Evolutionary conservation across 2,113 vertebrate genomes (phyloP).

Genomic region (Halichoerus grypus): DNA sequence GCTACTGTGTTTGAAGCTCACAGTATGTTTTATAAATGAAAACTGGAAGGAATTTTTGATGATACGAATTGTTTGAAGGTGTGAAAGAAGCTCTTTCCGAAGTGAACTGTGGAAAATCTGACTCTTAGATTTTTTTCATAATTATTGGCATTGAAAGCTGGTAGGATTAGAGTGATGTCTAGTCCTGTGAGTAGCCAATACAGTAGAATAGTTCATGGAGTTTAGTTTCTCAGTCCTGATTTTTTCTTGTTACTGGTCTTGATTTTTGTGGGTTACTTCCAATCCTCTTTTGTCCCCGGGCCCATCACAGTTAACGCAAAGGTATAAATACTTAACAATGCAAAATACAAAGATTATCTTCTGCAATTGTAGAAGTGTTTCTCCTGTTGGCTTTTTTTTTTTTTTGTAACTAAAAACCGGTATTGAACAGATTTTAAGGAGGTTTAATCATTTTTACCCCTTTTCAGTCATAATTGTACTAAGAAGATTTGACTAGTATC

Average conservation of each 20-base stretch:
- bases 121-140: neutral
- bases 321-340: neutral
- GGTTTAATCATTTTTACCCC: neutral
- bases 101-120: neutral
- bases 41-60: neutral
- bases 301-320: neutral
- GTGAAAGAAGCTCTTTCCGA: neutral
- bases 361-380: neutral
- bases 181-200: neutral
- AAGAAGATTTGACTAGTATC: neutral
- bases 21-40: conserved; percentile 16
- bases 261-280: neutral
- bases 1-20: neutral
- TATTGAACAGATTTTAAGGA: conserved; percentile 29
- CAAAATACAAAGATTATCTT: neutral
- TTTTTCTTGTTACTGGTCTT: neutral
- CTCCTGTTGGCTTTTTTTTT: neutral
- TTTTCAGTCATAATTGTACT: neutral
- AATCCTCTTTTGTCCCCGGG: neutral
- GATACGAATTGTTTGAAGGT: neutral
- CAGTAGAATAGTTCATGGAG: neutral
- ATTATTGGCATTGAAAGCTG: neutral
- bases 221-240: neutral
- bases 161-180: neutral
- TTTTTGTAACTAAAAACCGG: neutral